Percentiles rank a stretch among this genome's conserved stretches.
Evolutionary conservation across 2,113 vertebrate genomes (phyloP).

Genomic region (Ifrita kowaldi): DNA sequence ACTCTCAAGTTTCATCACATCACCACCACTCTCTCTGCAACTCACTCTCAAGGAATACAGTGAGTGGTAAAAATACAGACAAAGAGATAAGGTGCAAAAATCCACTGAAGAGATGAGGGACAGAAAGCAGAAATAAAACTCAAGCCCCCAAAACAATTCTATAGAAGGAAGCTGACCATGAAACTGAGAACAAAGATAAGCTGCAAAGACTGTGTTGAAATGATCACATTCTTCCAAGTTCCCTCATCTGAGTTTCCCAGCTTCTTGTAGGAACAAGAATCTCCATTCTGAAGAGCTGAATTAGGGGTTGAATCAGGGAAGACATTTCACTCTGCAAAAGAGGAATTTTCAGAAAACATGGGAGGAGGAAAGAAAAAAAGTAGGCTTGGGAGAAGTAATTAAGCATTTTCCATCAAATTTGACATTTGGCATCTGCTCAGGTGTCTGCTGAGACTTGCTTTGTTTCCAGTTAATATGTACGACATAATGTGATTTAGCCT

Average conservation of each 20-base stretch:
- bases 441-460: background rate
- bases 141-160: background rate
- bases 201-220: background rate
- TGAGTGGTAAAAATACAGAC: background rate
- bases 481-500: background rate
- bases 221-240: background rate
- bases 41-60: background rate
- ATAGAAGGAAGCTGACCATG: background rate
- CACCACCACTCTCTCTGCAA: rapidly evolving
- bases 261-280: background rate
- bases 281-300: background rate
- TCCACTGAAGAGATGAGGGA: background rate
- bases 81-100: background rate
- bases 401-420: constrained; percentile 45
- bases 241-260: background rate
- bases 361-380: background rate
- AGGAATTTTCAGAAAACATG: background rate
- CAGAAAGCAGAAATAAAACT: background rate
- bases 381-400: constrained; percentile 25
- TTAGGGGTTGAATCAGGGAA: background rate
- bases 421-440: constrained; percentile 53
- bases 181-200: background rate
- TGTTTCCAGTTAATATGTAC: background rate
- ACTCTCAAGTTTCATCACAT: background rate
- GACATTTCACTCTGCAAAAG: background rate